Percentiles rank a stretch among this genome's conserved stretches.
Conservation (phyloP, 2,888 invertebrate species). For the Leistus spinibarbis region DNA sequence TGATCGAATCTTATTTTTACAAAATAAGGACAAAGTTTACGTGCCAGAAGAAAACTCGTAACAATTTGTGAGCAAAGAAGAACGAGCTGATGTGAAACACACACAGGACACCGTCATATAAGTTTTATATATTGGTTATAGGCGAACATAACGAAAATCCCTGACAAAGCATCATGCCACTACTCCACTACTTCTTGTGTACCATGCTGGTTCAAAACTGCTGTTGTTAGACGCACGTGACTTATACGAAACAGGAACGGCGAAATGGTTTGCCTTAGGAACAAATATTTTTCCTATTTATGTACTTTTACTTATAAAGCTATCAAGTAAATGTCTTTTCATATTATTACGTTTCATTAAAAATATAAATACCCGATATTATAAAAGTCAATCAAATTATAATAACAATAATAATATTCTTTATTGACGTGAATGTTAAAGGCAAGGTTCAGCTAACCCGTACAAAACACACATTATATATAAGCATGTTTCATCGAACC, state of each 20-base stretch:
- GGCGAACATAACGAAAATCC: slow-evolving; percentile 11
- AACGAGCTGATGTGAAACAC: neutral
- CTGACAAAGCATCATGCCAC: slow-evolving; percentile 13
- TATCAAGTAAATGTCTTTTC: too few relatives aligned
- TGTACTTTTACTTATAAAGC: too few relatives aligned
- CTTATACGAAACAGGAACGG: neutral
- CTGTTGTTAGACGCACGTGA: neutral
- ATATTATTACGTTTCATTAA: too few relatives aligned
- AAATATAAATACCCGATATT: too few relatives aligned
- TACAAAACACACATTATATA: too few relatives aligned
- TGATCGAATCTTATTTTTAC: neutral
- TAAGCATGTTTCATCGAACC: too few relatives aligned
- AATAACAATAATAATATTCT: too few relatives aligned
- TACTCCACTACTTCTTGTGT: neutral
- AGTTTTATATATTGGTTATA: neutral
- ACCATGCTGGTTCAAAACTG: neutral
- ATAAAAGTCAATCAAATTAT: too few relatives aligned
- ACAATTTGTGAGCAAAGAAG: slow-evolving; percentile 2
- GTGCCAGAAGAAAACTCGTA: neutral
- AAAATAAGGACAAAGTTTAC: neutral
- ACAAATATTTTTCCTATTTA: neutral
- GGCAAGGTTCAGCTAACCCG: too few relatives aligned
- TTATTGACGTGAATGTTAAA: too few relatives aligned
- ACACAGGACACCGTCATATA: neutral
- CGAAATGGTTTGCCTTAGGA: neutral